Conservation (phyloP, 2,113 vertebrate genomes). For the Nycticorax nycticorax region DNA sequence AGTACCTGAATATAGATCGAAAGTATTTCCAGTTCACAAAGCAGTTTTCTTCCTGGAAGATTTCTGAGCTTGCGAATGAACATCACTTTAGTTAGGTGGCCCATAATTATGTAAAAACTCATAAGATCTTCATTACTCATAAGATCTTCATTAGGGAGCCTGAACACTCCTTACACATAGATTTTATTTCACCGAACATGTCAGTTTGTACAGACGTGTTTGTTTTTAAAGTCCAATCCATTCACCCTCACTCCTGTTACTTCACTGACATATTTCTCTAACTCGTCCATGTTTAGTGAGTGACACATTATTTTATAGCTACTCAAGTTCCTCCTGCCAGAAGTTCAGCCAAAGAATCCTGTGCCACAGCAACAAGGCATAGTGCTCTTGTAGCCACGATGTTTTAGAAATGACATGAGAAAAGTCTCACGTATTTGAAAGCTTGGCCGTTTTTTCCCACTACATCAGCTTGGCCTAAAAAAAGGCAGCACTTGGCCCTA, state of each 20-base stretch:
- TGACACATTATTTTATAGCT: background rate
- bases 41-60: background rate
- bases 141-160: background rate
- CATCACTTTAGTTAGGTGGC: background rate
- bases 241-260: background rate
- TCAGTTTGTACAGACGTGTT: background rate
- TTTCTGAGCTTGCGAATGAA: background rate
- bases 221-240: background rate
- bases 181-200: background rate
- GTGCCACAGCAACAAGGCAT: background rate
- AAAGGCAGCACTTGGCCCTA: background rate
- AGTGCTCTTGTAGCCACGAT: background rate
- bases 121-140: background rate
- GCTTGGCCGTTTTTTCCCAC: background rate
- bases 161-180: background rate
- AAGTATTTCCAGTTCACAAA: background rate
- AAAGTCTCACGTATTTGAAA: background rate
- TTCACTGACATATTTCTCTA: conserved; percentile 5
- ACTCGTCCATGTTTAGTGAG: background rate
- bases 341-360: conserved; percentile 23
- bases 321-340: background rate
- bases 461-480: background rate
- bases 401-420: background rate
- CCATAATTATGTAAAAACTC: background rate
- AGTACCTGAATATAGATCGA: background rate